Evolutionary conservation across 1,140 invertebrate genomes (phyloP).

Genomic region (Tetragnatha versicolor): DNA sequence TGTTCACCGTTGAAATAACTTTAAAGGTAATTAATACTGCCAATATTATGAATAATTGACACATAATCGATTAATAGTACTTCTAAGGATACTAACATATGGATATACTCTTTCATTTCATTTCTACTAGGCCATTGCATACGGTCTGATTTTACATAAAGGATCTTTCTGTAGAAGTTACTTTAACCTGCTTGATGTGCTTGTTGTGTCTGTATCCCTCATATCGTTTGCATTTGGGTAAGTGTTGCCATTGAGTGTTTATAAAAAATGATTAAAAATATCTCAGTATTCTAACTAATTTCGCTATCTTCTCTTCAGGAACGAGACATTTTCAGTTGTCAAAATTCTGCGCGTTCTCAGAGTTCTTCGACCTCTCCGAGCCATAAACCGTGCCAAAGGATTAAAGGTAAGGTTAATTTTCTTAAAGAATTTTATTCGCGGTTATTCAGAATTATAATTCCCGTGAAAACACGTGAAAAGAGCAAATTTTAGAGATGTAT

Average conservation of each 20-base stretch:
- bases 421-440: too few species aligned
- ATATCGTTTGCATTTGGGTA: slow-evolving; percentile 93
- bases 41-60: background rate
- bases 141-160: slow-evolving; percentile 95
- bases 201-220: slow-evolving; percentile 97
- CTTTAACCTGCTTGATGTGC: slow-evolving; percentile 97
- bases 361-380: slow-evolving; percentile 95
- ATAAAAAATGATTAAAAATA: background rate
- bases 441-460: too few species aligned
- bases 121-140: slow-evolving; percentile 78
- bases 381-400: slow-evolving; percentile 99
- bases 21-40: slow-evolving; percentile 74
- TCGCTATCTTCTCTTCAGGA: slow-evolving; percentile 68
- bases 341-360: slow-evolving; percentile 98
- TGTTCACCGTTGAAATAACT: slow-evolving; percentile 97
- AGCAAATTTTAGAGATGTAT: too few species aligned
- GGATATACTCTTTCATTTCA: slow-evolving; percentile 23
- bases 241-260: slow-evolving; percentile 59
- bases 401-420: slow-evolving; percentile 79
- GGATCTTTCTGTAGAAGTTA: slow-evolving; percentile 98
- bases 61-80: too few species aligned
- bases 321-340: slow-evolving; percentile 95
- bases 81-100: slow-evolving; percentile 28
- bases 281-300: background rate
- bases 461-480: too few species aligned